Base-by-base conservation (phyloP, 2,888 invertebrate species). In the Desoria tigrina region DNA sequence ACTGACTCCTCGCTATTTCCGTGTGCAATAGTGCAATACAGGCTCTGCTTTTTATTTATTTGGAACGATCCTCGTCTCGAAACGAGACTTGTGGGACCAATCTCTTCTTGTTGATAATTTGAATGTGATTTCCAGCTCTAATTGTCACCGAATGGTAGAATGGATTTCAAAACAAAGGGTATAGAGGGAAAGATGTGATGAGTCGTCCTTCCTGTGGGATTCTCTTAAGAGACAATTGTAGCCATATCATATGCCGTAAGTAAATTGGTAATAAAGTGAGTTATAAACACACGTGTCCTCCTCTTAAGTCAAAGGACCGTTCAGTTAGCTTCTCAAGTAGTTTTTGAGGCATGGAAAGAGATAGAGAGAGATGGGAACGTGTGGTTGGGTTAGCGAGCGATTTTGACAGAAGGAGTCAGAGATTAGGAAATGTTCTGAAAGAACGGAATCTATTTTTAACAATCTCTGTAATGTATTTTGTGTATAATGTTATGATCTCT, bases 371-470 rank as follows among this genome's bases (percentile, higher is more conserved):
- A 39, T 28, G 45, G 45, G 39, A 49, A 18, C 37, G 61, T 23
- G 23, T 14, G 27, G 18, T n/a, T n/a, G n/a, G n/a, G n/a, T n/a
- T n/a, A n/a, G n/a, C n/a, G n/a, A n/a, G 14, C 39, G n/a, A 42
- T 69, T 69, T 69, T 69, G 69, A 69, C 69, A 69, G 66, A 69
- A 14, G 4, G 6, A 42, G 62, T 64, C 64, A 62, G 59, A 64
- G 66, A 54, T 59, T 59, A 59, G 51, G 59, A 49, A 32, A 63
- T 57, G 57, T 58, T 56, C 28, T 61, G 55, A 32, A 59, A 65
- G 62, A 68, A 58, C n/a, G 32, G 61, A 59, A 69, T 66, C 69
- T 69, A 69, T 69, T 69, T 69, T 69, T 69, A 69, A 69, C 26
- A 51, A 51, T 51, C 51, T 51, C 6, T 16, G 49, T n/a, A n/a